Conservation (phyloP, 2,113 vertebrate genomes). For the Ardeotis arabs region DNA sequence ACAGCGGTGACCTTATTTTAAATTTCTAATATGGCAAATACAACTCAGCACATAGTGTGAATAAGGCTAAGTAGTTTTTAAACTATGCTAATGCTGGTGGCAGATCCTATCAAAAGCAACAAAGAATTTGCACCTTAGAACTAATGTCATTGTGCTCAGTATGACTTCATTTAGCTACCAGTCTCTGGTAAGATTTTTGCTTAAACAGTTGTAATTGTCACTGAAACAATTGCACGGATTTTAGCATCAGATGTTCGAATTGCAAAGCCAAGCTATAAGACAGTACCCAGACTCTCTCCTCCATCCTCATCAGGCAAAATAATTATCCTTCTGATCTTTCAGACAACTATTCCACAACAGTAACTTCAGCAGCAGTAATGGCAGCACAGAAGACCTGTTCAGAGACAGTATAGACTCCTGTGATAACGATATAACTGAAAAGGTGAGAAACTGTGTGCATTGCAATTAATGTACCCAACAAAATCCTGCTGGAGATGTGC, state of each 20-base stretch:
- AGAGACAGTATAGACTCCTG: slow-evolving; percentile 95
- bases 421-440: slow-evolving; percentile 93
- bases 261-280: background rate
- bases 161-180: slow-evolving; percentile 19
- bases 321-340: slow-evolving; percentile 47
- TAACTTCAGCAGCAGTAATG: slow-evolving; percentile 96
- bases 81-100: background rate
- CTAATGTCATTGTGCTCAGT: background rate
- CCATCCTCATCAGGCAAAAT: slow-evolving; percentile 62
- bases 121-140: background rate
- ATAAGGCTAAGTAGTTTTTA: background rate
- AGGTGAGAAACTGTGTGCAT: slow-evolving; percentile 74
- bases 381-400: slow-evolving; percentile 97
- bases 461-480: background rate
- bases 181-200: background rate
- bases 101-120: background rate
- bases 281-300: background rate
- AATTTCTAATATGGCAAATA: background rate
- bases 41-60: background rate
- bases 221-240: background rate
- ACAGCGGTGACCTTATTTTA: background rate
- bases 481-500: background rate
- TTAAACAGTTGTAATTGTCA: background rate
- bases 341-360: slow-evolving; percentile 96
- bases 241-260: background rate